Percentiles rank a stretch among this genome's conserved stretches.
phyloP scores from a whole-genome alignment of 2,113 vertebrate genomes.

The Phalacrocorax aristotelis region DNA sequence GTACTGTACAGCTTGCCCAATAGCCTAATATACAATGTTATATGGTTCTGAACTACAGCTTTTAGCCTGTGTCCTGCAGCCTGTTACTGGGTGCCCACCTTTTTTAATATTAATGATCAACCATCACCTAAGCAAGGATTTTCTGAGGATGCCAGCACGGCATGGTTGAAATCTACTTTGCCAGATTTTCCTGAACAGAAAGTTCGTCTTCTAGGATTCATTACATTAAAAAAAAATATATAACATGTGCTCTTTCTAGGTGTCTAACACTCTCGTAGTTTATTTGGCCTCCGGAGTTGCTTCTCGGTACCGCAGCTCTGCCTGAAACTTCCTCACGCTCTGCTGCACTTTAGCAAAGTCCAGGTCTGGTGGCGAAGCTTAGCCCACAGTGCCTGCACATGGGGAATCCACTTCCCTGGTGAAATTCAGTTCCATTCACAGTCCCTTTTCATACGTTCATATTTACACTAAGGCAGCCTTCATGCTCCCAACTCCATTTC shows the following conservation, averaged over 20 bases:
- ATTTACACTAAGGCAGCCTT: not conserved
- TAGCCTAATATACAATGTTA: not conserved
- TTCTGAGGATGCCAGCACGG: not conserved
- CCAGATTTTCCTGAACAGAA: not conserved
- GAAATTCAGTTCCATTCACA: not conserved
- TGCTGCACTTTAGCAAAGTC: not conserved
- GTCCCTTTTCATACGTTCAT: not conserved
- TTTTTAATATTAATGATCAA: not conserved
- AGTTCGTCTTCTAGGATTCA: not conserved
- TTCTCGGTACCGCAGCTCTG: not conserved
- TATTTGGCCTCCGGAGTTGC: not conserved
- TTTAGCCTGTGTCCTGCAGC: not conserved
- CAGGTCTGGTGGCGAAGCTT: not conserved
- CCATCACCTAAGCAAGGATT: not conserved
- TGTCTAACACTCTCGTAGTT: not conserved
- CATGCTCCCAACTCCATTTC: not conserved
- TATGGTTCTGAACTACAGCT: not conserved
- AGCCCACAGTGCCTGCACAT: not conserved
- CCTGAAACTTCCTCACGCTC: not conserved
- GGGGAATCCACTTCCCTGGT: not conserved
- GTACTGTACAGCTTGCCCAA: not conserved
- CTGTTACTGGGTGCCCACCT: not conserved
- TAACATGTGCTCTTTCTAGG: fast-evolving
- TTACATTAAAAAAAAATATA: not conserved
- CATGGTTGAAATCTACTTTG: not conserved